Evolutionary conservation across 1,140 invertebrate species (phyloP), one percentile per base, ranked within the genome.

Genomic region (Solenopsis fugax): DNA sequence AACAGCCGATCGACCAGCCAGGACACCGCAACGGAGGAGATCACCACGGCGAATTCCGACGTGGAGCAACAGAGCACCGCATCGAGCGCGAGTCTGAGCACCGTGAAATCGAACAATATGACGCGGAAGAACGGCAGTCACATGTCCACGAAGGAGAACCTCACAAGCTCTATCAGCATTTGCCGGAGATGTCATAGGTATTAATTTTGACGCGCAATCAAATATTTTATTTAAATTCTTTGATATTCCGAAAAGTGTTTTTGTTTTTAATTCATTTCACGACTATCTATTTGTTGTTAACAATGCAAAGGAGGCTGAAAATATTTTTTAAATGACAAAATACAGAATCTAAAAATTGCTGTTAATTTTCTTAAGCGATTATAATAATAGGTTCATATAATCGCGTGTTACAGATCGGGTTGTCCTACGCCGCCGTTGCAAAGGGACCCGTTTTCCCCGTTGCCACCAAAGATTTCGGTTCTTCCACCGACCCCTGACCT

Each of bases 401-500:
- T 82, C 5, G 29, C 2, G 9, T 4, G 62, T 73, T 56, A 37
- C 54, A 95, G 95, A 84, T 95, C 94, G 45, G 95, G 95, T 64
- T 95, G 95, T 87, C 94, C 94, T 41, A 95, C 95, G 48, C 93
- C 94, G 16, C 94, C 93, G 29, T 67, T 93, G 21, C 81, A 91
- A 3, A 93, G 94, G 13, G 95, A 96, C 85, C 96, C 96, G 10
- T 96, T 96, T 87, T 95, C 95, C 4, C 95, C 95, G 29, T 90
- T 96, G 34, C 96, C 95, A 64, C 97, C 97, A 24, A 96, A 97
- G 93, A 98, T 98, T 91, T 96, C 97, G 18, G 97, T 98, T 41
- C 95, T 97, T 29, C 97, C 97, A 67, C 97, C 97, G 16, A 98
- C 97, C 4, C 97, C 97, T 1, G 97, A 97, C 84, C 34, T 94